Evolutionary conservation across 2,888 invertebrate species (phyloP).

Genomic region (Plebejus argus): DNA sequence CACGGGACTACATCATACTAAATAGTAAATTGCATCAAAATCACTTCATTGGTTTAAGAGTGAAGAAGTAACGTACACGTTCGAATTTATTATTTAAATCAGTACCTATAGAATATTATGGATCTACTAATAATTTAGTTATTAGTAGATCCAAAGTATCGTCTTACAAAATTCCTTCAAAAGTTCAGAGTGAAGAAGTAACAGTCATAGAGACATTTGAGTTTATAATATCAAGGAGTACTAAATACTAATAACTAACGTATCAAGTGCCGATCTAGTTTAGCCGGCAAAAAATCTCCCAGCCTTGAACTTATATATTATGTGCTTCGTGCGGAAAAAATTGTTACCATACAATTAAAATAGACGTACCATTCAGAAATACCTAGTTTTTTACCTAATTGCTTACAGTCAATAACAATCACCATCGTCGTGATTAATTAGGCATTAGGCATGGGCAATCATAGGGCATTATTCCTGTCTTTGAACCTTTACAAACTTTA

Average conservation of each 20-base stretch:
- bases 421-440: background rate
- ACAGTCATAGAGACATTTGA: background rate
- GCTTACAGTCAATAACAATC: background rate
- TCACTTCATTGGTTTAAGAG: no score
- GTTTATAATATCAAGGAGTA: background rate
- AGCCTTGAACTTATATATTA: conserved; percentile 31
- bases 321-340: conserved; percentile 31
- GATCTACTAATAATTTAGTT: no score
- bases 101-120: no score
- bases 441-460: no score
- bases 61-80: no score
- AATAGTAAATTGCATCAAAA: no score
- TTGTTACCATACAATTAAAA: conserved; percentile 25
- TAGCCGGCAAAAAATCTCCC: conserved; percentile 15
- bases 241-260: background rate
- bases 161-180: background rate
- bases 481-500: no score
- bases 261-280: conserved; percentile 24
- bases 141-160: no score
- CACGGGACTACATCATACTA: no score
- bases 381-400: background rate
- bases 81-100: no score
- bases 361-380: background rate
- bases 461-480: no score
- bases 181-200: background rate